phyloP scores from a whole-genome alignment of 2,888 invertebrate species.

The Diadegma fenestrale region DNA sequence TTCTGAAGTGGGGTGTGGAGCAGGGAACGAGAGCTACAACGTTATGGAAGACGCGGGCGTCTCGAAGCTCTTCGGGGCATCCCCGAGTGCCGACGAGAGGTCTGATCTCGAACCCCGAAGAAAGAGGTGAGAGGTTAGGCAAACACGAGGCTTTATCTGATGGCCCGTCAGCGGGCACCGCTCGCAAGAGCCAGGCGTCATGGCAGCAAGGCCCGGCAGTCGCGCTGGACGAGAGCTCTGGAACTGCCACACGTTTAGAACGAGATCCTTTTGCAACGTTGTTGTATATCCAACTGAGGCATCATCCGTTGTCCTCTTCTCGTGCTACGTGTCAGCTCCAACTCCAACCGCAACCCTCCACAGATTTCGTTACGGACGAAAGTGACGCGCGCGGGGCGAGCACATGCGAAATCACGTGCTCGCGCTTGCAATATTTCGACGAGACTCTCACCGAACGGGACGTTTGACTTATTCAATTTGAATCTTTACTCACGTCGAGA shows the following conservation, averaged over 20 bases:
- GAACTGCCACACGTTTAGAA: conserved; percentile 70
- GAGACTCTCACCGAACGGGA: conserved; percentile 62
- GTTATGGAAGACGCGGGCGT: conserved; percentile 76
- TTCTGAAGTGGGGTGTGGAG: conserved; percentile 23
- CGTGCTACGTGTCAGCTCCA: conserved; percentile 23
- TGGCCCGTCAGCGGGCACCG: conserved; percentile 80
- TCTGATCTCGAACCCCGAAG: conserved; percentile 72
- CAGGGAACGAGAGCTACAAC: conserved; percentile 51
- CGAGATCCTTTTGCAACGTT: conserved; percentile 35
- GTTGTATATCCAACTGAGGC: conserved; percentile 18
- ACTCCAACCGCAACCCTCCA: conserved; percentile 5
- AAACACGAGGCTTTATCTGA: conserved; percentile 84
- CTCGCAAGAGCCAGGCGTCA: conserved; percentile 54
- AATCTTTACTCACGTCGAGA: conserved; percentile 58
- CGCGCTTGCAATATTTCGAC: conserved; percentile 2
- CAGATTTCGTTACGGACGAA: conserved; percentile 28
- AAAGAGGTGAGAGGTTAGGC: conserved; percentile 83
- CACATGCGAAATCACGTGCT: conserved; percentile 45
- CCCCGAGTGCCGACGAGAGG: conserved; percentile 74
- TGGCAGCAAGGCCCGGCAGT: conserved; percentile 65
- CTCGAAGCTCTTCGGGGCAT: conserved; percentile 70
- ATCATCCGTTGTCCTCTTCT: conserved; percentile 45
- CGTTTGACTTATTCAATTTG: conserved; percentile 79
- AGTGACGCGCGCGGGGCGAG: not conserved
- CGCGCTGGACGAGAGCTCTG: conserved; percentile 70